A percentile compares a stretch with the other conserved stretches of the same genome.
phyloP scores from a whole-genome alignment of 2,797 vertebrate genomes.

The Centroberyx gerrardi region DNA sequence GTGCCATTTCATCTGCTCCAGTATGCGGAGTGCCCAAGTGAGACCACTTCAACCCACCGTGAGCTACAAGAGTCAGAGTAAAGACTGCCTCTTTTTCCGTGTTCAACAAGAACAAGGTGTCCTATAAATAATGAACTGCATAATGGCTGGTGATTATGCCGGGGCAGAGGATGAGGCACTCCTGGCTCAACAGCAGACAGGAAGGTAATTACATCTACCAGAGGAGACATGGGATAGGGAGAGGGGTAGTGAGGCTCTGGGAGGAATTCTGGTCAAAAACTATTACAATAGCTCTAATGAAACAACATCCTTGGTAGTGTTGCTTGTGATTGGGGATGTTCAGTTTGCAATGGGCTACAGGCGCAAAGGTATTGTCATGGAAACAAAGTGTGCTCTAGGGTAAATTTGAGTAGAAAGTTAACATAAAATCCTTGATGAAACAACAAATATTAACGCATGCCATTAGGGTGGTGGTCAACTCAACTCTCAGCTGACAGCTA shows the following conservation, averaged over 20 bases:
- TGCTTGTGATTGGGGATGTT: constrained; percentile 3
- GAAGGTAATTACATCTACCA: constrained; percentile 25
- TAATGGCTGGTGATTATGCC: constrained; percentile 28
- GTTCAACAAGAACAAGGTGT: constrained; percentile 19
- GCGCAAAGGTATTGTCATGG: not conserved
- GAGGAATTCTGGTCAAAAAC: not conserved
- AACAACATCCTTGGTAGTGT: not conserved
- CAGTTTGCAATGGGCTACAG: not conserved
- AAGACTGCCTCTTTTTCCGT: not conserved
- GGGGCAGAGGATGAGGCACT: constrained; percentile 15
- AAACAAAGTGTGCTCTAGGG: not conserved
- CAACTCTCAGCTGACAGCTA: too few relatives aligned
- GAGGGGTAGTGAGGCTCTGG: not conserved
- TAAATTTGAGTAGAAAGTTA: not conserved
- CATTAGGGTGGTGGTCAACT: too few relatives aligned
- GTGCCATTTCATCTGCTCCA: not conserved
- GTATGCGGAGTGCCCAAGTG: not conserved
- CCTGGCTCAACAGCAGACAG: constrained; percentile 10
- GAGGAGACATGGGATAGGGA: not conserved
- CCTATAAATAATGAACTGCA: constrained; percentile 41
- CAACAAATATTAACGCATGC: not conserved
- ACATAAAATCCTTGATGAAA: not conserved
- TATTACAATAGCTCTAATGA: constrained; percentile 8
- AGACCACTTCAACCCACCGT: constrained; percentile 3
- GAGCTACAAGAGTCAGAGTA: not conserved